Conservation (phyloP, 2,888 invertebrate genomes). For the Ormyrus labotus region DNA sequence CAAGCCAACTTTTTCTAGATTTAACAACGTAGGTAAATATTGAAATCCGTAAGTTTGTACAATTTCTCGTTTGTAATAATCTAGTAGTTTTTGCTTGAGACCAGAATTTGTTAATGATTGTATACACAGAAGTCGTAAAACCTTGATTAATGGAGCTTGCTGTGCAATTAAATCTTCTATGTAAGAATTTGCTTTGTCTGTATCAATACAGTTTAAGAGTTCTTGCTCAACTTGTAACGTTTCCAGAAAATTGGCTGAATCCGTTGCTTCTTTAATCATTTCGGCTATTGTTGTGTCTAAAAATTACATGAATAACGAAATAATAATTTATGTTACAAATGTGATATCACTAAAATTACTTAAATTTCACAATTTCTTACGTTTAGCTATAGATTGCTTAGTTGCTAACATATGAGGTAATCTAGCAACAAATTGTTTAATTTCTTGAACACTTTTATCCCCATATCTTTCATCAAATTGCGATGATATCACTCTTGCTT, state of each 20-base stretch:
- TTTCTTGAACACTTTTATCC: constrained; percentile 94
- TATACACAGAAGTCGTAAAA: constrained; percentile 92
- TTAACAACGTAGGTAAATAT: constrained; percentile 87
- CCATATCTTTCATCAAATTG: constrained; percentile 90
- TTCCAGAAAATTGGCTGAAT: constrained; percentile 86
- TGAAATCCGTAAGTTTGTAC: constrained; percentile 92
- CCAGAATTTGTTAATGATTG: constrained; percentile 96
- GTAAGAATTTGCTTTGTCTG: constrained; percentile 90
- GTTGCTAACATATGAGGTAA: constrained; percentile 91
- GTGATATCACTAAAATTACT: constrained; percentile 9
- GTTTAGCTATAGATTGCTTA: constrained; percentile 88
- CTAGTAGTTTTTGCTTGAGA: constrained; percentile 89
- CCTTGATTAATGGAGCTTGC: constrained; percentile 87
- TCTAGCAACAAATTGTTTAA: constrained; percentile 93
- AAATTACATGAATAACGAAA: constrained; percentile 51
- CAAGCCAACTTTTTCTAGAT: constrained; percentile 91
- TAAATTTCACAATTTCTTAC: constrained; percentile 70
- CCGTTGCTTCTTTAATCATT: constrained; percentile 90
- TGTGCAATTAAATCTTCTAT: constrained; percentile 96
- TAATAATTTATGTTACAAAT: neutral
- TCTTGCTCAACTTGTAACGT: constrained; percentile 92
- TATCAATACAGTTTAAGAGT: constrained; percentile 92
- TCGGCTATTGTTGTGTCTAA: constrained; percentile 94
- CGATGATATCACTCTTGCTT: constrained; percentile 90
- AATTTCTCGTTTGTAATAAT: constrained; percentile 85